Evolutionary conservation across 2,113 vertebrate genomes (phyloP).

Genomic region (Nipponia nippon): DNA sequence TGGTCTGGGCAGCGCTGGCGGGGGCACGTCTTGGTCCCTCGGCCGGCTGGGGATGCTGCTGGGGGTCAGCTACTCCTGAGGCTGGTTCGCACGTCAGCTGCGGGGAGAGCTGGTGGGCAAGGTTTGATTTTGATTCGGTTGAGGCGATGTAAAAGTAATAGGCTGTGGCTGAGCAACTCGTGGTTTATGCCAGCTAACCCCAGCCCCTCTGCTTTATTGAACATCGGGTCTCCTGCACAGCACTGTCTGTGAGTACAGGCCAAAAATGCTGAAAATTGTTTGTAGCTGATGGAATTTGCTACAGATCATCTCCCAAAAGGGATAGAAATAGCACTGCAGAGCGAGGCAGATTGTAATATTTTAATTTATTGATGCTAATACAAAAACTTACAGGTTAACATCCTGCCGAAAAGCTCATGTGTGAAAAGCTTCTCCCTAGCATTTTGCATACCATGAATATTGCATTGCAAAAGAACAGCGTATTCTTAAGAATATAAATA

Average conservation of each 20-base stretch:
- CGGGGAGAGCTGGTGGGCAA: neutral
- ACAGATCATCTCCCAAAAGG: neutral
- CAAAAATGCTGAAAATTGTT: neutral
- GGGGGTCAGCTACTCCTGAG: neutral
- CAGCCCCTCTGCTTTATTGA: neutral
- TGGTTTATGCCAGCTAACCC: neutral
- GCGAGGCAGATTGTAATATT: fast-evolving
- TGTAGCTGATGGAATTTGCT: neutral
- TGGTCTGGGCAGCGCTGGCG: neutral
- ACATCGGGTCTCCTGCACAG: fast-evolving
- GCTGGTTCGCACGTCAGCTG: neutral
- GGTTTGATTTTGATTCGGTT: neutral
- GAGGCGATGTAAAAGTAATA: neutral
- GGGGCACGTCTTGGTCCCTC: fast-evolving
- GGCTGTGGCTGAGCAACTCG: neutral
- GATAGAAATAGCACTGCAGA: neutral
- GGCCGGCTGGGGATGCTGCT: neutral
- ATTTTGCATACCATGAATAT: neutral
- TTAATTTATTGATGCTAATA: neutral
- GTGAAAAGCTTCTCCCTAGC: fast-evolving
- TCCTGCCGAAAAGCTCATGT: neutral
- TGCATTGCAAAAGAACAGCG: neutral
- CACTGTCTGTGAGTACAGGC: neutral
- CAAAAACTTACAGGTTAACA: neutral
- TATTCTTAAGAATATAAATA: neutral